Base-by-base conservation (phyloP, 2,797 vertebrate genomes). In the Phyllotis vaccarum region DNA sequence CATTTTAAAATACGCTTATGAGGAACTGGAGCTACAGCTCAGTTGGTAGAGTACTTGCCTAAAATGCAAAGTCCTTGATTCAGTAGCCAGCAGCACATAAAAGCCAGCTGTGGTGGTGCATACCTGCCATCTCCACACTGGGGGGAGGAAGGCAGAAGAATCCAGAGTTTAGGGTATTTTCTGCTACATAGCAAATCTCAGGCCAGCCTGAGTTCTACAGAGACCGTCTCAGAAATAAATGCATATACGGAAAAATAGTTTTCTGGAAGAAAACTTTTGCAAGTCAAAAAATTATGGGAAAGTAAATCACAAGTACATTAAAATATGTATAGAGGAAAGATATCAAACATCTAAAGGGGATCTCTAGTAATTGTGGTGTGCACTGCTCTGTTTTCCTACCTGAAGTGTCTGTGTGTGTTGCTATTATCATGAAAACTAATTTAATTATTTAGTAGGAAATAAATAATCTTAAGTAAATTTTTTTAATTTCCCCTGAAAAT, bases 211-310 rank as follows among this genome's bases (percentile, higher is more conserved):
- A 40, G 54, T n/a, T 81, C 22, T 22, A 60, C 16, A n/a, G n/a
- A 58, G n/a, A 40, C 22, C 34, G n/a, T 40, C 78, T 58, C 79
- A 40, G 27, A 5, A 37, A 56, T 8, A 64, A 62, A 83, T 64
- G 27, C 16, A 27, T 40, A 5, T 76, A n/a, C 64, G 24, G 27
- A 79, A 70, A 95, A 74, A 68, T 54, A 54, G 52, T 14, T 16
- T 85, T 88, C 7, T 76, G 43, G 40, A 78, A 92, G 90, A 34
- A 85, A 95, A 80, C n/a, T n/a, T n/a, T n/a, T n/a, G 46, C 37
- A 89, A 3, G 27, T 85, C 78, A 12, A 16, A 29, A 86, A 87
- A 2, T 27, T 37, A 83, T 21, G 12, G 22, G 14, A 60, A 64
- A 90, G 80, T 85, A 49, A 93, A 93, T 34, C 21, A 70, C 21